Conservation (phyloP, 2,797 vertebrate species). For the Brachymystax lenok region DNA sequence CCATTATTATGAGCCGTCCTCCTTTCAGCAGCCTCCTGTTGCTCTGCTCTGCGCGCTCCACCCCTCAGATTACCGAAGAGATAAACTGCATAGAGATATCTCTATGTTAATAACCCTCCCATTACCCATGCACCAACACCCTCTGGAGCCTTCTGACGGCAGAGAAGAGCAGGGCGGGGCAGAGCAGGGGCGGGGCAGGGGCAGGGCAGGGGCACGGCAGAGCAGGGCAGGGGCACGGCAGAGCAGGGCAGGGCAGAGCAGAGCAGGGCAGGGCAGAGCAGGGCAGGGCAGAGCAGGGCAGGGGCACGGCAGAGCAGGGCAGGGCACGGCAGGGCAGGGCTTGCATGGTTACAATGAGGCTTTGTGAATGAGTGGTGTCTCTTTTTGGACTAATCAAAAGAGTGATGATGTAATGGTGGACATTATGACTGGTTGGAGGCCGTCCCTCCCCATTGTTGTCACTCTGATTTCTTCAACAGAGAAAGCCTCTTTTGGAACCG, state of each 20-base stretch:
- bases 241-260: slow-evolving; percentile 22
- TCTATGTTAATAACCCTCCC: slow-evolving; percentile 21
- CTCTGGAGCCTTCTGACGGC: background rate
- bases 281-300: too few relatives aligned
- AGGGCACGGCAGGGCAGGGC: slow-evolving; percentile 39
- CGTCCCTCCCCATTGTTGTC: slow-evolving; percentile 38
- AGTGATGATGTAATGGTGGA: slow-evolving; percentile 65
- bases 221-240: slow-evolving; percentile 22
- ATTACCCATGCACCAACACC: slow-evolving; percentile 46
- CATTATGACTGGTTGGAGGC: slow-evolving; percentile 37
- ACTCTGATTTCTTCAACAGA: slow-evolving; percentile 42
- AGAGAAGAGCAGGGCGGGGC: background rate
- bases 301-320: background rate
- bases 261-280: slow-evolving; percentile 11
- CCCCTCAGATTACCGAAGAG: too few relatives aligned
- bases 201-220: slow-evolving; percentile 14
- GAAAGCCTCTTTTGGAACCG: slow-evolving; percentile 44
- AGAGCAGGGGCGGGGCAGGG: background rate
- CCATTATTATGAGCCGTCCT: too few relatives aligned
- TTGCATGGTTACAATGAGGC: slow-evolving; percentile 61
- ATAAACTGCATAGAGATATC: slow-evolving; percentile 8
- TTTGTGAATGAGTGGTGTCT: slow-evolving; percentile 54
- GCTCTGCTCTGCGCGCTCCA: too few relatives aligned
- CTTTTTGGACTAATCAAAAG: slow-evolving; percentile 62
- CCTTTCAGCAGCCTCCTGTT: too few relatives aligned